Percentiles rank a stretch among this genome's conserved stretches.
phyloP scores from a whole-genome alignment of 2,888 invertebrate species.

The Folsomia manolachei region DNA sequence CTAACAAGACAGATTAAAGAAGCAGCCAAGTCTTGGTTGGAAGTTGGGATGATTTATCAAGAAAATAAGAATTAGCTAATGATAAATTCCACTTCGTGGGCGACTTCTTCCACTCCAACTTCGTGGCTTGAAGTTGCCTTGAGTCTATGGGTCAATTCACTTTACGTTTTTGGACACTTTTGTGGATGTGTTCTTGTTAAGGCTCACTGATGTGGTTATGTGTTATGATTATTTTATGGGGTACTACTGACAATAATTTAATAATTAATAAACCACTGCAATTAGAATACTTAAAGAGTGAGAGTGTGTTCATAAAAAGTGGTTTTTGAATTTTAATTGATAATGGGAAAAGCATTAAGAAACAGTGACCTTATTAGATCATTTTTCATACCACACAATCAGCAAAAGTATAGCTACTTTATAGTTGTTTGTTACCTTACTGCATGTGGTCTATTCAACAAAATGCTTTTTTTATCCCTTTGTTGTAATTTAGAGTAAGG shows the following conservation, averaged over 20 bases:
- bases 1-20: conserved; percentile 1
- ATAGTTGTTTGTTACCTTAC: no score
- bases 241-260: neutral
- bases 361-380: neutral
- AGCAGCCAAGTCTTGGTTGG: neutral
- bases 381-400: neutral
- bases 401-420: no score
- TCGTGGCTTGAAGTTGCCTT: conserved; percentile 4
- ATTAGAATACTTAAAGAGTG: neutral
- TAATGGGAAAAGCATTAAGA: neutral
- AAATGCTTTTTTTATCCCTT: neutral
- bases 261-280: neutral
- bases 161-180: no score
- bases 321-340: neutral
- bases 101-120: neutral
- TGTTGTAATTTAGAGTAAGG: neutral
- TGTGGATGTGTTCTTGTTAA: no score
- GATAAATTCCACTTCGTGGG: conserved; percentile 5
- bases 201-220: no score
- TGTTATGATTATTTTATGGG: no score
- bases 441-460: neutral
- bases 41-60: neutral
- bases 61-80: neutral
- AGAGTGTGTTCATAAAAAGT: neutral
- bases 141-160: neutral